Base-by-base conservation (phyloP, 2,797 vertebrate species). In the Pelodytes ibericus region DNA sequence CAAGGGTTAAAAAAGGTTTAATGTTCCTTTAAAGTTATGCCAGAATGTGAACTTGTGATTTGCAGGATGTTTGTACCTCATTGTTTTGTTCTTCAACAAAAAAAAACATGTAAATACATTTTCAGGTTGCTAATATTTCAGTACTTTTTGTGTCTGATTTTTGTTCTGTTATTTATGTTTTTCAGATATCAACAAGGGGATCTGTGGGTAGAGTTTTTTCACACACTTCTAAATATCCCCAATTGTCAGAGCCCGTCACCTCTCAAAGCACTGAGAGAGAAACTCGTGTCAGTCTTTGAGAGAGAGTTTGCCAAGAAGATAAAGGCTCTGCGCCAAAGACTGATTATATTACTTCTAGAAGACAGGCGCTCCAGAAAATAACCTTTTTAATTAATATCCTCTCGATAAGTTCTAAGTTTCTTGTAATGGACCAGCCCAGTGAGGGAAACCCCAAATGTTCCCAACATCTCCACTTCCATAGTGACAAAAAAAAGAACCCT, bases 161-260 rank as follows among this genome's bases (percentile, higher is more conserved):
- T 1, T 31, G 7, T 64, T 16, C 10, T 65, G 15, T 33, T 71
- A 39, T 69, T 4, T 75, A 0, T 59, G 10, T 15, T 77, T 26
- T 60, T 1, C 85, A 99, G 96, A 76, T 91, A 94, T 25, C 92
- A 93, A 22, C 94, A 98, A 8, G 79, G 90, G 27, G 94, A 95
- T 0, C 22, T 95, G 81, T 98, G 96, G 97, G 86, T 84, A 25
- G 91, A 95, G 3, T 92, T 99, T 82, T 98, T 99, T 84, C 90
- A 94, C 74, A 81, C 82, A 2, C 83, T 98, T 83, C 86, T 99
- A 69, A 98, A 99, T 64, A 83, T 95, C 11, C 93, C 92, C 0
- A 86, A 86, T 69, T 91, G 93, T 85, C 31, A 72, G n/a, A 83
- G 89, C 7, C 87, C 87, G 75, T 93, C 92, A 0, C 86, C 89